Evolutionary conservation across 2,888 invertebrate genomes (phyloP).

Genomic region (Glaucopsyche alexis): DNA sequence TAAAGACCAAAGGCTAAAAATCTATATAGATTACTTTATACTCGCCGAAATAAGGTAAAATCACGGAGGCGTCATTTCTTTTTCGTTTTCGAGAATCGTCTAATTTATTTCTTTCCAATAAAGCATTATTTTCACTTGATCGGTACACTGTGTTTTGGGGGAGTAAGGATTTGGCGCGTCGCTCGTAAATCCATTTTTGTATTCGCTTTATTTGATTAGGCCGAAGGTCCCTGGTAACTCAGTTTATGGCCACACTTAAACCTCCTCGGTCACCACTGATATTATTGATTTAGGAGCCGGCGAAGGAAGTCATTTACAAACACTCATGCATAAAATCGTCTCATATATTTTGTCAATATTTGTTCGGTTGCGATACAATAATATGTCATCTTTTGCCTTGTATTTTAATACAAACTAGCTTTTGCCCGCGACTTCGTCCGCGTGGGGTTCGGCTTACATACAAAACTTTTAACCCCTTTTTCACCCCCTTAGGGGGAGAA

Average conservation of each 20-base stretch:
- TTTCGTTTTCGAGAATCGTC: slow-evolving; percentile 6
- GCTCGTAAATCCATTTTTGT: slow-evolving; percentile 59
- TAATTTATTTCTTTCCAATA: slow-evolving; percentile 28
- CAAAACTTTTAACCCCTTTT: too few relatives aligned
- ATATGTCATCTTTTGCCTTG: too few relatives aligned
- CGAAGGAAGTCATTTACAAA: slow-evolving; percentile 7
- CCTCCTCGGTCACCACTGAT: slow-evolving; percentile 27
- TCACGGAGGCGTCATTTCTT: not conserved
- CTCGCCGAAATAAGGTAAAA: not conserved
- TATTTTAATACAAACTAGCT: too few relatives aligned
- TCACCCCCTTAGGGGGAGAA: too few relatives aligned
- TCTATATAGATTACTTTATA: not conserved
- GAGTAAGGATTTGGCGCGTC: slow-evolving; percentile 48
- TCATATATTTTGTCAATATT: not conserved
- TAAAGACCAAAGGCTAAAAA: not conserved
- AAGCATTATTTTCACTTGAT: slow-evolving; percentile 37
- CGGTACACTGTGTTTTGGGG: slow-evolving; percentile 44
- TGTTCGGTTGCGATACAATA: not conserved
- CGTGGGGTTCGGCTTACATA: too few relatives aligned
- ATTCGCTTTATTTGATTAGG: slow-evolving; percentile 63
- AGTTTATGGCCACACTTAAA: slow-evolving; percentile 53
- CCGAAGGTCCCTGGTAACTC: slow-evolving; percentile 51
- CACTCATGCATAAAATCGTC: slow-evolving; percentile 1
- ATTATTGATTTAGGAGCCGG: slow-evolving; percentile 16
- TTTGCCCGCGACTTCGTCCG: too few relatives aligned